Percentiles rank a stretch among this genome's conserved stretches.
phyloP scores from a whole-genome alignment of 2,888 invertebrate species.

The Yponomeuta malinellus region DNA sequence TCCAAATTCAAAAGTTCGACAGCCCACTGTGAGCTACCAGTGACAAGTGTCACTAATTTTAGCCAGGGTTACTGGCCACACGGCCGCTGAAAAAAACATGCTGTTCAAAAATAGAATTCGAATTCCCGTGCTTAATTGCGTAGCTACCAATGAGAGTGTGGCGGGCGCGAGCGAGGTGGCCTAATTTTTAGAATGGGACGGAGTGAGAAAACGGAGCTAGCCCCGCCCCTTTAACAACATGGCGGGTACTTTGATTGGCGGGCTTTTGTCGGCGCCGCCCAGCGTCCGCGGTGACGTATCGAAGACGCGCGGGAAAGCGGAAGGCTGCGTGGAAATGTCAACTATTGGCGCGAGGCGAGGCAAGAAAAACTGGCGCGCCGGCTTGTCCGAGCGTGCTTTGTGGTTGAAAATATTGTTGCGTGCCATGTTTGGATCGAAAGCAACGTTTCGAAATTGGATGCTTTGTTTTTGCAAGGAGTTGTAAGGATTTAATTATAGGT shows the following conservation, averaged over 20 bases:
- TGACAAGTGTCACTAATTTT: conserved; percentile 52
- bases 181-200: conserved; percentile 42
- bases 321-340: conserved; percentile 17
- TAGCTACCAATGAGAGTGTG: conserved; percentile 62
- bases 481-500: background rate
- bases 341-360: conserved; percentile 32
- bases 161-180: conserved; percentile 49
- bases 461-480: background rate
- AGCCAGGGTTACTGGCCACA: conserved; percentile 39
- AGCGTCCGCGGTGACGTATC: conserved; percentile 40
- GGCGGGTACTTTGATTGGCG: conserved; percentile 79
- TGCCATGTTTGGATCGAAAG: background rate
- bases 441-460: background rate
- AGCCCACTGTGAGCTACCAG: conserved; percentile 9
- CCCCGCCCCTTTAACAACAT: conserved; percentile 80
- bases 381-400: conserved; percentile 2
- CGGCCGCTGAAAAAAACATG: conserved; percentile 69
- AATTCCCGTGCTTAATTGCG: conserved; percentile 74
- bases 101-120: conserved; percentile 70
- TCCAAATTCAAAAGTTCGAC: conserved; percentile 37
- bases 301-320: conserved; percentile 49
- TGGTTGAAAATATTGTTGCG: background rate
- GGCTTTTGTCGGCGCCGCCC: conserved; percentile 53
- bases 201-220: conserved; percentile 37
- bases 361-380: conserved; percentile 40